Conservation (phyloP, 1,140 invertebrate genomes). For the Diplogasteroides magnus region DNA sequence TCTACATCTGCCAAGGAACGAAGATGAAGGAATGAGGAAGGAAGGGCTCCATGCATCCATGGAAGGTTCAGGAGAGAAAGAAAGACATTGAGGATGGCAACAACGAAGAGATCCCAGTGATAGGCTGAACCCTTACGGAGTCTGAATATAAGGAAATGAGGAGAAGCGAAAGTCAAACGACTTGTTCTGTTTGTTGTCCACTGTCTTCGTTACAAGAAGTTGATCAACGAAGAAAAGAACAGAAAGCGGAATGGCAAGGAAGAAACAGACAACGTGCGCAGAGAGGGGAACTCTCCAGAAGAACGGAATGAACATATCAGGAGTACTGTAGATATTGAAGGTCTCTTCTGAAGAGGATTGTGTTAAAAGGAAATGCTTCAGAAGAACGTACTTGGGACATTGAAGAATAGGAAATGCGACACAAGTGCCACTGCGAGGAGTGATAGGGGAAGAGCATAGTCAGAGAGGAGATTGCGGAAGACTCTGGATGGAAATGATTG, state of each 20-base stretch:
- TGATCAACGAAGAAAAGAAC: conserved; percentile 61
- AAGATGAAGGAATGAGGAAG: conserved; percentile 58
- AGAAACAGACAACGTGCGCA: conserved; percentile 45
- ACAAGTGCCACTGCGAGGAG: conserved; percentile 58
- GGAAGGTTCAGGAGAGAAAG: conserved; percentile 58
- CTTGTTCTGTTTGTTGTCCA: conserved; percentile 59
- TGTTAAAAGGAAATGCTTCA: conserved; percentile 26
- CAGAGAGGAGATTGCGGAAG: conserved; percentile 58
- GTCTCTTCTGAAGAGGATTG: conserved; percentile 13
- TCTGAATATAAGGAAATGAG: conserved; percentile 37
- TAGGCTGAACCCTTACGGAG: conserved; percentile 59
- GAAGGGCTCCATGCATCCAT: conserved; percentile 58
- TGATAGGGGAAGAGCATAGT: conserved; percentile 59
- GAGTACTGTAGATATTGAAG: conserved; percentile 10
- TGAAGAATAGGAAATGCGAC: conserved; percentile 56
- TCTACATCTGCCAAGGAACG: conserved; percentile 59
- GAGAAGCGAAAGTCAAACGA: conserved; percentile 25
- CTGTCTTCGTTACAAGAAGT: conserved; percentile 58
- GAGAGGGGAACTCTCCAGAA: conserved; percentile 34
- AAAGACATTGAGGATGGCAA: conserved; percentile 57
- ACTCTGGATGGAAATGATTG: conserved; percentile 9
- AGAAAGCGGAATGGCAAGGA: conserved; percentile 57
- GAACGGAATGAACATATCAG: conserved; percentile 4
- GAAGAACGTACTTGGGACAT: conserved; percentile 58
- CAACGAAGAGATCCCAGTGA: conserved; percentile 59